Evolutionary conservation across 2,797 vertebrate species (phyloP).

Genomic region (Enteromius mattozi): DNA sequence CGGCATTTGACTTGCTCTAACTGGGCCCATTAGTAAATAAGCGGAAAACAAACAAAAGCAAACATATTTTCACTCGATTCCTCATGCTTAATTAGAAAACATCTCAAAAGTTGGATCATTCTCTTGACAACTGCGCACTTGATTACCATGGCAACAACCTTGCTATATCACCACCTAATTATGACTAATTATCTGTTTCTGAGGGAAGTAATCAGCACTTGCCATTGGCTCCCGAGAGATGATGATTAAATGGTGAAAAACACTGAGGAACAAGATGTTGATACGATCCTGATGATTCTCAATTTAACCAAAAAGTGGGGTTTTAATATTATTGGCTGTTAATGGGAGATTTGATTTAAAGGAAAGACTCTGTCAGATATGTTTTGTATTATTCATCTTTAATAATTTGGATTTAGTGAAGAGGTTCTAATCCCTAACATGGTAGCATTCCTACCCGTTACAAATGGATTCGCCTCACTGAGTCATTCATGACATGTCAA

Average conservation of each 20-base stretch:
- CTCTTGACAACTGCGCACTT: constrained; percentile 37
- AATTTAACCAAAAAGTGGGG: not conserved
- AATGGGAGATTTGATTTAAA: not conserved
- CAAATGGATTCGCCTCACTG: constrained; percentile 18
- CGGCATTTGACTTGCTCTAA: constrained; percentile 1
- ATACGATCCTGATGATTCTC: not conserved
- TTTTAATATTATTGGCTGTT: not conserved
- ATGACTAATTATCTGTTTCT: constrained; percentile 63
- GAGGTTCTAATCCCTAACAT: constrained; percentile 6
- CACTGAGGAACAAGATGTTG: not conserved
- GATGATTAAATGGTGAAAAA: constrained; percentile 39
- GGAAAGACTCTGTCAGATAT: constrained; percentile 19
- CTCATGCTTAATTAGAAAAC: constrained; percentile 14
- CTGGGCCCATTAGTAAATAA: constrained; percentile 15
- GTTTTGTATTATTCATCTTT: constrained; percentile 14
- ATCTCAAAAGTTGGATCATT: constrained; percentile 11
- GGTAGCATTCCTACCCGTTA: constrained; percentile 6
- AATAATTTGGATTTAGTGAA: constrained; percentile 6
- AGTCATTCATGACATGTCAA: constrained; percentile 28
- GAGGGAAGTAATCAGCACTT: constrained; percentile 60
- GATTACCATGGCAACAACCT: constrained; percentile 69
- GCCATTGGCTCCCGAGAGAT: constrained; percentile 46
- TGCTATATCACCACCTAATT: constrained; percentile 54
- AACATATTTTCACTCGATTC: constrained; percentile 21
- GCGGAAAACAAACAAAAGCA: constrained; percentile 21